Percentiles rank a stretch among this genome's conserved stretches.
Conservation (phyloP, 92 coral and sea anemone genomes). For the Bergia sp. region DNA sequence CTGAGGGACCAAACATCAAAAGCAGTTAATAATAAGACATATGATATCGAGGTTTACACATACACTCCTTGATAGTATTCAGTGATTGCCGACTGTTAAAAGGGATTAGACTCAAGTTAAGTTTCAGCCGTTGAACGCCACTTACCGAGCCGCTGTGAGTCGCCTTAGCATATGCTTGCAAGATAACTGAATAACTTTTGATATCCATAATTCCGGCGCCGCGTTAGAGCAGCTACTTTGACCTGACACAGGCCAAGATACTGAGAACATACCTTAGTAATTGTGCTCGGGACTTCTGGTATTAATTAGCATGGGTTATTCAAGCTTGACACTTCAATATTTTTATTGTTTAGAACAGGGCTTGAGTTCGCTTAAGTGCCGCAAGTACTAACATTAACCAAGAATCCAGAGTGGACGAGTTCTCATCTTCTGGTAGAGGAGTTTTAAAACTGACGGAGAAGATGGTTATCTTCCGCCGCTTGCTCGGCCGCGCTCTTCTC, state of each 20-base stretch:
- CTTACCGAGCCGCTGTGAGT: background rate
- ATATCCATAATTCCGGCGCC: conserved; percentile 8
- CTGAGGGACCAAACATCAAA: background rate
- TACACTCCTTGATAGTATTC: background rate
- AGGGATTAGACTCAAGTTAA: conserved; percentile 15
- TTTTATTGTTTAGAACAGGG: conserved; percentile 45
- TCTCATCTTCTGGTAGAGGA: background rate
- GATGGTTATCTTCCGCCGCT: conserved; percentile 18
- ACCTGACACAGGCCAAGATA: conserved; percentile 32
- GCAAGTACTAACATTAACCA: conserved; percentile 7
- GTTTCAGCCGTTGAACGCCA: conserved; percentile 1
- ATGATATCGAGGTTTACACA: conserved; percentile 14
- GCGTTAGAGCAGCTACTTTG: conserved; percentile 4
- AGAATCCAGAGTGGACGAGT: conserved; percentile 11
- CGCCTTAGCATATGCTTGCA: conserved; percentile 15
- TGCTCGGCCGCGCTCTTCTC: background rate
- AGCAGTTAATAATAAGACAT: conserved; percentile 10
- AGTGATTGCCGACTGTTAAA: conserved; percentile 15
- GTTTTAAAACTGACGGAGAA: background rate
- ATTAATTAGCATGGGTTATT: conserved; percentile 70
- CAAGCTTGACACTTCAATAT: conserved; percentile 55
- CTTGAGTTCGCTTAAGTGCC: conserved; percentile 37
- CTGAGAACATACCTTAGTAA: conserved; percentile 35
- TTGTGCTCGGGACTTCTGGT: conserved; percentile 50
- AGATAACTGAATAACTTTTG: conserved; percentile 15